phyloP scores from a whole-genome alignment of 1,140 invertebrate genomes.

The Hetaerina americana region DNA sequence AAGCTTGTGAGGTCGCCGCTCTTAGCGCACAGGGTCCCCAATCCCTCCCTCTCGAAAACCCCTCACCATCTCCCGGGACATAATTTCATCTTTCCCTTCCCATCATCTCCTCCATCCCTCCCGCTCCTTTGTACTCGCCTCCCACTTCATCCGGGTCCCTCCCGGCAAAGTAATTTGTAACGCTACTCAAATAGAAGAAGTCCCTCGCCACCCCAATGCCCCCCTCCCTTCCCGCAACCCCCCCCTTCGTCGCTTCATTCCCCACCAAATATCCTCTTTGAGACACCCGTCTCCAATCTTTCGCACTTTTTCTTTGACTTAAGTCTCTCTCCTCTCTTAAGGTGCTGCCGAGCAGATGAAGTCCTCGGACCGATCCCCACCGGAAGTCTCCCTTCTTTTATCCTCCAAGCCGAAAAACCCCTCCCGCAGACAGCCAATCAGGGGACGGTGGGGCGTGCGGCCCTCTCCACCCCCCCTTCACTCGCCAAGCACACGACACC shows the following conservation, averaged over 20 bases:
- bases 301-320: neutral
- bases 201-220: neutral
- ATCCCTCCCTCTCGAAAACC: too few species aligned
- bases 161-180: neutral
- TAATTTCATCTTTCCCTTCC: neutral
- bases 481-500: too few species aligned
- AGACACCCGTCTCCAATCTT: neutral
- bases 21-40: too few species aligned
- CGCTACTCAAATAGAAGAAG: neutral
- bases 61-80: too few species aligned
- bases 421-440: neutral
- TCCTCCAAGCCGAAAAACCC: neutral
- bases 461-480: neutral
- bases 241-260: neutral
- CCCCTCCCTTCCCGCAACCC: neutral
- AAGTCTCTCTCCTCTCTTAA: neutral
- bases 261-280: neutral
- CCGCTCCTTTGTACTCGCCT: too few species aligned
- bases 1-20: too few species aligned
- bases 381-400: neutral
- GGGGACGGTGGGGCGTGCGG: neutral
- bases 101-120: neutral
- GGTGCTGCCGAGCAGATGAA: neutral
- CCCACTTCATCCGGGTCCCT: too few species aligned
- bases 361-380: neutral